Evolutionary conservation across 2,113 vertebrate genomes (phyloP).

Genomic region (Scopus umbretta): DNA sequence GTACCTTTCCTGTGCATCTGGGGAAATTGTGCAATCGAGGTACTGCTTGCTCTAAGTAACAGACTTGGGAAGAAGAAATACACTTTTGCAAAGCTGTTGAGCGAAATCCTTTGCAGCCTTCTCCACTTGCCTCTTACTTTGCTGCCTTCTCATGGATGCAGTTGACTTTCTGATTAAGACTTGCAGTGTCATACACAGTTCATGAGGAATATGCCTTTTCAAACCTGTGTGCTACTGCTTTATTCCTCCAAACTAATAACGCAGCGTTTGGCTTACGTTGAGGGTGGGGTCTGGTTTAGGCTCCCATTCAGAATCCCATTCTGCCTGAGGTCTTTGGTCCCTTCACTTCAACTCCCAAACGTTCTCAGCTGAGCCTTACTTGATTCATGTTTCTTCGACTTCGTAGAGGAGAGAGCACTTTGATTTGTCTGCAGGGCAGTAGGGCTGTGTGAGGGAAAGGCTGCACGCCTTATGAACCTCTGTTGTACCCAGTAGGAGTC

Average conservation of each 20-base stretch:
- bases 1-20: background rate
- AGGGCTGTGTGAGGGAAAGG: background rate
- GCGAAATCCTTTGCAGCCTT: background rate
- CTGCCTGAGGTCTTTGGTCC: background rate
- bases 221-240: background rate
- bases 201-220: background rate
- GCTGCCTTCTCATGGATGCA: background rate
- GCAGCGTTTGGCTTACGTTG: fast-evolving
- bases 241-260: background rate
- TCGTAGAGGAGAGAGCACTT: background rate
- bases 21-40: fast-evolving
- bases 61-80: background rate
- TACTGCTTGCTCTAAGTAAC: fast-evolving
- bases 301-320: fast-evolving
- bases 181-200: fast-evolving
- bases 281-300: background rate
- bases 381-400: fast-evolving
- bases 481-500: background rate
- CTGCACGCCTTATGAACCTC: background rate
- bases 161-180: background rate
- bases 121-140: background rate
- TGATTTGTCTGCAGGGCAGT: background rate
- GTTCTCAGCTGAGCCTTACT: background rate
- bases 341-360: fast-evolving
- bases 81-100: fast-evolving